Evolutionary conservation across 1,140 invertebrate species (phyloP).

Genomic region (Antheraea pernyi): DNA sequence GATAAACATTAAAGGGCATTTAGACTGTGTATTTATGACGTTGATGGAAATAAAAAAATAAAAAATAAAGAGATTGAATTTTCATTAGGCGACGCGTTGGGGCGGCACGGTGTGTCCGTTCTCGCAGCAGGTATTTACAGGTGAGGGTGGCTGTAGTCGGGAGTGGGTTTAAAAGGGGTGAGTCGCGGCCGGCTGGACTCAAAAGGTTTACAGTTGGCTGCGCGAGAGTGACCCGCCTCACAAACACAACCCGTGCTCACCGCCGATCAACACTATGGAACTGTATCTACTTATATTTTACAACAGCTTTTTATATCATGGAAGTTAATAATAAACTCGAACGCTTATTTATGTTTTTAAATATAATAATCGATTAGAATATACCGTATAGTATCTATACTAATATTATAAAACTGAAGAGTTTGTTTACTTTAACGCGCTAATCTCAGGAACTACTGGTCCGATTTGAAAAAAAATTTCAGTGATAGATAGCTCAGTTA

Average conservation of each 20-base stretch:
- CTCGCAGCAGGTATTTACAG: constrained; percentile 59
- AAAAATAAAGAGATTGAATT: constrained; percentile 71
- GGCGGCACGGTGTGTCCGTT: constrained; percentile 62
- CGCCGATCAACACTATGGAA: constrained; percentile 58
- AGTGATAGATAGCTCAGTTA: no score
- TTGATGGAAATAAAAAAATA: constrained; percentile 50
- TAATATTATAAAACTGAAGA: no score
- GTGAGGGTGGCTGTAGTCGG: constrained; percentile 17
- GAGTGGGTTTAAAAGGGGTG: constrained; percentile 41
- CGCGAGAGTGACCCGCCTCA: constrained; percentile 74
- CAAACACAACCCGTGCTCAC: constrained; percentile 61
- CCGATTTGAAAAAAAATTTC: no score
- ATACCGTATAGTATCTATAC: no score
- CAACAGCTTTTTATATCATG: constrained; percentile 39
- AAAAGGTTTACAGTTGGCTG: constrained; percentile 74
- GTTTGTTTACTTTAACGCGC: no score
- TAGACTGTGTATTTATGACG: constrained; percentile 53
- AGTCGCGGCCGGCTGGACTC: constrained; percentile 60
- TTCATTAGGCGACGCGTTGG: constrained; percentile 74
- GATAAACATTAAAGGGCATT: constrained; percentile 29
- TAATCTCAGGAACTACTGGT: no score
- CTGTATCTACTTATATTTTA: constrained; percentile 45
- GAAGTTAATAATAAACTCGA: background rate
- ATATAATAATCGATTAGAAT: no score
- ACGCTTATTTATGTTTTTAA: constrained; percentile 12